Conservation (phyloP, 2,888 invertebrate species). For the Watsonalla cultraria region DNA sequence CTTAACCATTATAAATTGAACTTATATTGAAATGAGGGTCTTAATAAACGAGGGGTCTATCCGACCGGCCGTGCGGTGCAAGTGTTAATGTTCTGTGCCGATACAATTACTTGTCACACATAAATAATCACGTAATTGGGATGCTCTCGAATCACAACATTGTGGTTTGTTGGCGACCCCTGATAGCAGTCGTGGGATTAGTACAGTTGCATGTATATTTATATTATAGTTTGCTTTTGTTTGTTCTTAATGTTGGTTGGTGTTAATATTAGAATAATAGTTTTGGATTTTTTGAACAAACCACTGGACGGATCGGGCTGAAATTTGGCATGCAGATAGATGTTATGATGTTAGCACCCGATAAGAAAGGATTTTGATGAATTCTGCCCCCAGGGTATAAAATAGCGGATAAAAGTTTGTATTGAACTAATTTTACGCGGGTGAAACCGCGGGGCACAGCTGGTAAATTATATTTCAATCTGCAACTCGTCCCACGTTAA, state of each 20-base stretch:
- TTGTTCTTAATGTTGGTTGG: not conserved
- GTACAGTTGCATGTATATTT: slow-evolving; percentile 19
- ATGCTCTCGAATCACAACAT: slow-evolving; percentile 51
- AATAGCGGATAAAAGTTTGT: too few species aligned
- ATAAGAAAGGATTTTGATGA: too few species aligned
- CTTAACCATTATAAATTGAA: slow-evolving; percentile 18
- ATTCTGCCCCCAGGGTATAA: too few species aligned
- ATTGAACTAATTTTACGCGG: too few species aligned
- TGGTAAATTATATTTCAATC: not conserved
- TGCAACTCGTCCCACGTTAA: too few species aligned
- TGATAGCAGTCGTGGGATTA: slow-evolving; percentile 17
- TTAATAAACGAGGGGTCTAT: slow-evolving; percentile 19
- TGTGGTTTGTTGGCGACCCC: slow-evolving; percentile 38
- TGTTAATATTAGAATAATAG: too few species aligned
- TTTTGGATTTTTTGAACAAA: too few species aligned
- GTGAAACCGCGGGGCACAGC: too few species aligned
- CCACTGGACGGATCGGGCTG: too few species aligned
- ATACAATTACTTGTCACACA: slow-evolving; percentile 52
- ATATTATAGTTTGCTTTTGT: slow-evolving; percentile 9
- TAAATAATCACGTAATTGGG: slow-evolving; percentile 74
- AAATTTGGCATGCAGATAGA: too few species aligned
- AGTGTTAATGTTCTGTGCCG: slow-evolving; percentile 31
- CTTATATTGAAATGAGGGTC: slow-evolving; percentile 3
- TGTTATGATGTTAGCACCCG: too few species aligned
- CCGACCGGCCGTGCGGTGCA: slow-evolving; percentile 21